These are phyloP conservation scores for Synanceia verrucosa DNA, from an alignment of 2,797 vertebrate species.

Conservation along the genomic window DNA sequence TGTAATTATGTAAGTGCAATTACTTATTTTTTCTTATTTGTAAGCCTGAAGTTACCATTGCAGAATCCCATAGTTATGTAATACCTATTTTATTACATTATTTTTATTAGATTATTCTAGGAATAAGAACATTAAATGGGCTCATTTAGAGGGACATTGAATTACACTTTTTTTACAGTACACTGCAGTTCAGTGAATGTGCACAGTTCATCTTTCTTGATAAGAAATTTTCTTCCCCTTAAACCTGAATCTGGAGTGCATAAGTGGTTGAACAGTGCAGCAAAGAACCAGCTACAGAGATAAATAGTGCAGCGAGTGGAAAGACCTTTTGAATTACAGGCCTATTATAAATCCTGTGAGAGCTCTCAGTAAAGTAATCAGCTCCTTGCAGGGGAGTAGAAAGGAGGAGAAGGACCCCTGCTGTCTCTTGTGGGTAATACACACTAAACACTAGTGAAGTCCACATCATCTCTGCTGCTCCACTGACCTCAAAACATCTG, in stretches of 20 bases:
- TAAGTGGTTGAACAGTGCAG: slow-evolving; percentile 5
- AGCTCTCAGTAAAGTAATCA: slow-evolving; percentile 46
- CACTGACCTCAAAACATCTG: neutral
- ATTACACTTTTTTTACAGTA: slow-evolving; percentile 18
- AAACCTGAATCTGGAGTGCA: slow-evolving; percentile 30
- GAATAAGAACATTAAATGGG: slow-evolving; percentile 12
- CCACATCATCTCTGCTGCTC: neutral
- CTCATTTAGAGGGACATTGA: slow-evolving; percentile 29
- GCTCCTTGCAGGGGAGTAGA: neutral
- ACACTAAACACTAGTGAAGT: neutral
- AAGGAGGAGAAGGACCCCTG: slow-evolving; percentile 67
- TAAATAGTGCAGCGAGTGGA: slow-evolving; percentile 40
- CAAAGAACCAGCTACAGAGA: slow-evolving; percentile 34
- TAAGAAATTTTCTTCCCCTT: slow-evolving; percentile 11
- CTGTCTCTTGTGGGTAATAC: slow-evolving; percentile 49
- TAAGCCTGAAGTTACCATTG: neutral
- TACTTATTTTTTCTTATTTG: neutral
- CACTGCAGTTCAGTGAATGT: slow-evolving; percentile 5
- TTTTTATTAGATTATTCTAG: slow-evolving; percentile 1
- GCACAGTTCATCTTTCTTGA: neutral
- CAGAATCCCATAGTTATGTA: slow-evolving; percentile 20
- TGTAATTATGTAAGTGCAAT: slow-evolving; percentile 24
- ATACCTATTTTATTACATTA: slow-evolving; percentile 3
- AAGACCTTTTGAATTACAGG: slow-evolving; percentile 54
- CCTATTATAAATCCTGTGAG: slow-evolving; percentile 51